Evolutionary conservation across 2,888 invertebrate species (phyloP).

Genomic region (Mylabris sibirica): DNA sequence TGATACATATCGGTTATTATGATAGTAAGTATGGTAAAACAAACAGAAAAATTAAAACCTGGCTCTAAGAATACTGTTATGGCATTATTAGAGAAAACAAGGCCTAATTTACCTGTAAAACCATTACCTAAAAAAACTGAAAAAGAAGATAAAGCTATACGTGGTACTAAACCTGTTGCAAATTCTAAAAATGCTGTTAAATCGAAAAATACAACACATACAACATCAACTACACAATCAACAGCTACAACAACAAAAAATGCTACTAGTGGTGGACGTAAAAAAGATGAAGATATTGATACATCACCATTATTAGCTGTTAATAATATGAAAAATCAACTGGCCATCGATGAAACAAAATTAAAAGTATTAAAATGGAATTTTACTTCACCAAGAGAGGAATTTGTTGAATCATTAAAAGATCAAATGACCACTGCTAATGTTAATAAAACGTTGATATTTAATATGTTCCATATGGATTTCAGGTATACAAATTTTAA

Average conservation of each 20-base stretch:
- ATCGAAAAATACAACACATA: conserved; percentile 63
- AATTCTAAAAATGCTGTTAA: conserved; percentile 64
- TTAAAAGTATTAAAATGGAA: conserved; percentile 95
- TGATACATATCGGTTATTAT: conserved; percentile 91
- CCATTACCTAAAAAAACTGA: conserved; percentile 73
- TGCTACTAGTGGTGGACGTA: conserved; percentile 65
- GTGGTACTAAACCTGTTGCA: conserved; percentile 66
- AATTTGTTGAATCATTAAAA: conserved; percentile 90
- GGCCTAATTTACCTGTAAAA: conserved; percentile 84
- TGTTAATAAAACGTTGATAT: conserved; percentile 84
- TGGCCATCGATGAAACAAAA: conserved; percentile 93
- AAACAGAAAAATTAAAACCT: conserved; percentile 81
- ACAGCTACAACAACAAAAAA: conserved; percentile 27
- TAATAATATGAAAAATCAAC: conserved; percentile 89
- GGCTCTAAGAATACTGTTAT: conserved; percentile 80
- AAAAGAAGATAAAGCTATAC: conserved; percentile 63
- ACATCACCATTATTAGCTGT: conserved; percentile 78
- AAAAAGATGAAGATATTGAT: conserved; percentile 88
- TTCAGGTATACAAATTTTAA: conserved; percentile 68
- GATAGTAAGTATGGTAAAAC: conserved; percentile 77
- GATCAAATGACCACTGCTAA: conserved; percentile 90
- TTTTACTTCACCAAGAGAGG: conserved; percentile 90
- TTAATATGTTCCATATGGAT: conserved; percentile 94
- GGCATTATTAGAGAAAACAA: conserved; percentile 83
- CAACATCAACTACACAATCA: conserved; percentile 18